Conservation (phyloP, 2,888 invertebrate species). For the Steinernema carpocapsae region DNA sequence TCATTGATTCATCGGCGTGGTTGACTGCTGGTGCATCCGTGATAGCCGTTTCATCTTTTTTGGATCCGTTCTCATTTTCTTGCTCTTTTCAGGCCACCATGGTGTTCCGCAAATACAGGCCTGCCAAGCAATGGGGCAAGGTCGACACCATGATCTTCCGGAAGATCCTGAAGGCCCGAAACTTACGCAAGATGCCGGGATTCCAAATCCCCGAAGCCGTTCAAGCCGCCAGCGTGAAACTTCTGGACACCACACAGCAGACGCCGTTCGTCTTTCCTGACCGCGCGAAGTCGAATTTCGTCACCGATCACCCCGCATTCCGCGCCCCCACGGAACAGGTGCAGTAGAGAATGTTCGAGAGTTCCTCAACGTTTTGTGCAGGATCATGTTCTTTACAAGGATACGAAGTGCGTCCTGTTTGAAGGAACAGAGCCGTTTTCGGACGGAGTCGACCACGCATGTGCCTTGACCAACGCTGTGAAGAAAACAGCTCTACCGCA, state of each 20-base stretch:
- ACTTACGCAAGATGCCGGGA: constrained; percentile 53
- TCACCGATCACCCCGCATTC: constrained; percentile 46
- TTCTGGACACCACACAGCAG: constrained; percentile 56
- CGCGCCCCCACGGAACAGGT: constrained; percentile 42
- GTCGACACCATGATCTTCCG: constrained; percentile 65
- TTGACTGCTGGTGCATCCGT: too few relatives aligned
- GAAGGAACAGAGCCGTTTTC: constrained; percentile 60
- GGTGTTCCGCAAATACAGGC: constrained; percentile 61
- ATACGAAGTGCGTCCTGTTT: constrained; percentile 53
- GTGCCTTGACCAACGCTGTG: constrained; percentile 55
- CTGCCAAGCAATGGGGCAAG: constrained; percentile 60
- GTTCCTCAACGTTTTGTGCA: constrained; percentile 40
- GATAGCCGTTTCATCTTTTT: too few relatives aligned
- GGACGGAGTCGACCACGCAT: constrained; percentile 65
- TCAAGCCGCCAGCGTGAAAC: constrained; percentile 47
- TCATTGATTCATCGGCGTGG: too few relatives aligned
- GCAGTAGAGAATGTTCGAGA: not conserved
- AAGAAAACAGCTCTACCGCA: constrained; percentile 54
- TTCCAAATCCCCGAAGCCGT: constrained; percentile 57
- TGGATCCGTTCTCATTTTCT: not conserved
- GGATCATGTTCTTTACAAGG: constrained; percentile 60
- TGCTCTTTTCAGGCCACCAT: constrained; percentile 44
- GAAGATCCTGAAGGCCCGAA: constrained; percentile 54
- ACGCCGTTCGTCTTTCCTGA: constrained; percentile 48
- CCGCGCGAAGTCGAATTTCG: not conserved